phyloP scores from a whole-genome alignment of 2,888 invertebrate genomes.

The Caenorhabditis sulstoni region DNA sequence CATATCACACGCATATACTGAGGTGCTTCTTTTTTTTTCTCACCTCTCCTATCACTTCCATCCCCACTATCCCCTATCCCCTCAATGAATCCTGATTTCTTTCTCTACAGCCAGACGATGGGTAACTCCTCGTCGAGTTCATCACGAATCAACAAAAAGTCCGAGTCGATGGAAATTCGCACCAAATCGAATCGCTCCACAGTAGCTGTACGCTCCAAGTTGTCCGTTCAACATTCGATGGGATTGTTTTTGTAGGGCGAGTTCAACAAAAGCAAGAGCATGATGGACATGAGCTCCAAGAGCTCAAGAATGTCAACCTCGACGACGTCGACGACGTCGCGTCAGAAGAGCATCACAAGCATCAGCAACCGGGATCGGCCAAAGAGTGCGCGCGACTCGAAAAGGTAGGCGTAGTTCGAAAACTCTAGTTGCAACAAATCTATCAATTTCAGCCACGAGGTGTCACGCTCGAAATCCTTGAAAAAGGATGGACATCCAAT shows the following conservation, averaged over 20 bases:
- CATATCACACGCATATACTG: constrained; percentile 24
- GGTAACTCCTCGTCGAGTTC: constrained; percentile 61
- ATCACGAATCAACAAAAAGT: constrained; percentile 55
- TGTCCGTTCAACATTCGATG: constrained; percentile 2
- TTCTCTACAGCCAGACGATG: constrained; percentile 34
- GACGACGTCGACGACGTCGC: constrained; percentile 39
- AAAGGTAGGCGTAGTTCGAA: constrained; percentile 15
- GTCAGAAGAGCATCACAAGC: constrained; percentile 61
- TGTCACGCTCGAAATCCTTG: constrained; percentile 67
- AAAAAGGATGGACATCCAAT: constrained; percentile 70
- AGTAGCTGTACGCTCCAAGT: constrained; percentile 16
- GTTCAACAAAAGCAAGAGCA: constrained; percentile 60
- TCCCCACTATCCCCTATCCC: not conserved
- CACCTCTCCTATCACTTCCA: not conserved
- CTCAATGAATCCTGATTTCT: not conserved
- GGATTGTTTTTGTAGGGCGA: constrained; percentile 50
- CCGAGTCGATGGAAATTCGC: constrained; percentile 59
- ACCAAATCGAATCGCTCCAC: constrained; percentile 34
- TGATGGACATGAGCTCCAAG: constrained; percentile 61
- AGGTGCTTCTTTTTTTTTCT: constrained; percentile 24
- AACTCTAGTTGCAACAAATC: not conserved
- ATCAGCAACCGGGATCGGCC: constrained; percentile 55
- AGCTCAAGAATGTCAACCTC: constrained; percentile 43
- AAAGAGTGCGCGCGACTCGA: constrained; percentile 50
- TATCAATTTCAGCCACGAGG: no score